Percentiles rank a stretch among this genome's conserved stretches.
phyloP scores from a whole-genome alignment of 2,888 invertebrate genomes.

The Sesia apiformis region DNA sequence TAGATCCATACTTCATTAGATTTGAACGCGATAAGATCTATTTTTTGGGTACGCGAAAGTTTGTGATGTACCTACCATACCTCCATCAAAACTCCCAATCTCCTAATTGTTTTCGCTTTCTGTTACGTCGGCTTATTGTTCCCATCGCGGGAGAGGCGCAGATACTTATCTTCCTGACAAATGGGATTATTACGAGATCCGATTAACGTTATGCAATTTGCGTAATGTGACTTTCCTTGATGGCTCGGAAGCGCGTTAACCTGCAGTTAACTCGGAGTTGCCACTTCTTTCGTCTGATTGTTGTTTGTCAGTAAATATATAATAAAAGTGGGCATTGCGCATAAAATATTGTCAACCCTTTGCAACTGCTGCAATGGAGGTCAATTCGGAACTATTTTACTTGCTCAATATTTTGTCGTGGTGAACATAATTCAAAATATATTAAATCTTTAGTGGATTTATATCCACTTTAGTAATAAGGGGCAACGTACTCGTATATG shows the following conservation, averaged over 20 bases:
- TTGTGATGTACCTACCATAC: slow-evolving; percentile 26
- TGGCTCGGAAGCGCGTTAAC: background rate
- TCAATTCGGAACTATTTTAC: no score
- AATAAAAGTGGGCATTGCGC: no score
- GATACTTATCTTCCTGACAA: slow-evolving; percentile 57
- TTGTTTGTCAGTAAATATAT: background rate
- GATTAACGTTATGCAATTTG: slow-evolving; percentile 47
- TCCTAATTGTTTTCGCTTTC: slow-evolving; percentile 66
- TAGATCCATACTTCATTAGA: slow-evolving; percentile 20
- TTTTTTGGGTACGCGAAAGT: slow-evolving; percentile 33
- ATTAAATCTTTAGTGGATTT: no score
- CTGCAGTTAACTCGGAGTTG: background rate
- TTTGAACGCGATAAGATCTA: slow-evolving; percentile 18
- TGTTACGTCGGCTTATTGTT: slow-evolving; percentile 49
- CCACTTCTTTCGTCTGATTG: background rate
- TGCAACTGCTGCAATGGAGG: no score
- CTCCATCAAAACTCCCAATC: slow-evolving; percentile 16
- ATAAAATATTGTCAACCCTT: no score
- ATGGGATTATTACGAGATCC: slow-evolving; percentile 51
- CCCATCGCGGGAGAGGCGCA: slow-evolving; percentile 28
- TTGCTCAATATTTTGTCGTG: no score
- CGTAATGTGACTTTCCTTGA: slow-evolving; percentile 31
- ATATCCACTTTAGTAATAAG: no score
- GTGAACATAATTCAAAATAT: no score
- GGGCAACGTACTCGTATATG: no score